Evolutionary conservation across 1,140 invertebrate genomes (phyloP).

Genomic region (Procambarus clarkii): DNA sequence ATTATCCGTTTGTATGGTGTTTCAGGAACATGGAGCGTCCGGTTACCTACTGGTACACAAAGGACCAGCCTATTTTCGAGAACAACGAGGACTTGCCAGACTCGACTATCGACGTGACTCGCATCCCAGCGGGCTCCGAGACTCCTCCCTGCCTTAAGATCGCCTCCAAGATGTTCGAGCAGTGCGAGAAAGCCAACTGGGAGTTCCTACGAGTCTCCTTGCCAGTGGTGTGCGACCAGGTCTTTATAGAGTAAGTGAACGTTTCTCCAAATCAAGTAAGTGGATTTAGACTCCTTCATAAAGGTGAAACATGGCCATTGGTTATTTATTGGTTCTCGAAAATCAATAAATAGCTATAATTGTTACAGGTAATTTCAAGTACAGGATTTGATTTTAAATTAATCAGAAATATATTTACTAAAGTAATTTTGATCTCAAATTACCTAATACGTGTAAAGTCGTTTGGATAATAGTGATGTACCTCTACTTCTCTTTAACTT

Average conservation of each 20-base stretch:
- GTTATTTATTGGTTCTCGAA: too few species aligned
- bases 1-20: conserved; percentile 45
- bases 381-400: too few species aligned
- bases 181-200: conserved; percentile 98
- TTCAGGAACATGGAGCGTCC: conserved; percentile 96
- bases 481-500: too few species aligned
- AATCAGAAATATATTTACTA: too few species aligned
- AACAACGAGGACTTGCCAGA: conserved; percentile 93
- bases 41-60: conserved; percentile 99
- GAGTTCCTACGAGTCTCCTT: conserved; percentile 96
- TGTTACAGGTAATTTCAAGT: too few species aligned
- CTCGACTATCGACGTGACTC: conserved; percentile 91
- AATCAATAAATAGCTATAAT: too few species aligned
- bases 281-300: too few species aligned
- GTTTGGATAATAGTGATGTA: too few species aligned
- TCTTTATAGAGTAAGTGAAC: conserved; percentile 87
- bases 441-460: too few species aligned
- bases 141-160: conserved; percentile 97
- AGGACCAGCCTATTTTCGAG: conserved; percentile 96
- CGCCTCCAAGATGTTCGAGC: conserved; percentile 97
- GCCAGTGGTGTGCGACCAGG: conserved; percentile 94
- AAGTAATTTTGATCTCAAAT: too few species aligned
- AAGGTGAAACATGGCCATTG: too few species aligned
- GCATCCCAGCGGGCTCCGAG: conserved; percentile 93
- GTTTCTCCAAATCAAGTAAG: background rate